Evolutionary conservation across 1,140 invertebrate genomes (phyloP).

Genomic region (Hyles euphorbiae): DNA sequence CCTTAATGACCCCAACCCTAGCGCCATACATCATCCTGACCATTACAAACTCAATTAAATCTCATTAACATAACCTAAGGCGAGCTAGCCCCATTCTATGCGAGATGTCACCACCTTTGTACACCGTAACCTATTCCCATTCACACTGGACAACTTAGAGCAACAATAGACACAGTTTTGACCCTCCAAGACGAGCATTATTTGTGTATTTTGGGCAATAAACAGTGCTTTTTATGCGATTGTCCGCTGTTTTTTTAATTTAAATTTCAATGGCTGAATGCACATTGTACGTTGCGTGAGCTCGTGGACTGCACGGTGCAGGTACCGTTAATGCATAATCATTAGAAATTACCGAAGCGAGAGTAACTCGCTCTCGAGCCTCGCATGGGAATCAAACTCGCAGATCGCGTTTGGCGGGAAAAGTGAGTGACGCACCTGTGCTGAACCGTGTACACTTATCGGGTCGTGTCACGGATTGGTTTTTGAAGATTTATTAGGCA

Average conservation of each 20-base stretch:
- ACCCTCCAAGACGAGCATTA: conserved; percentile 62
- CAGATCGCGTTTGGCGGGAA: conserved; percentile 49
- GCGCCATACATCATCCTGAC: conserved; percentile 53
- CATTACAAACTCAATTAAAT: conserved; percentile 74
- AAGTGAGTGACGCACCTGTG: conserved; percentile 27
- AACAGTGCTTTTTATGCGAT: conserved; percentile 73
- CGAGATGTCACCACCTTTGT: conserved; percentile 72
- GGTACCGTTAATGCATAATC: conserved; percentile 66
- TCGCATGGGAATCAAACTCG: conserved; percentile 49
- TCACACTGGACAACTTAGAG: conserved; percentile 60
- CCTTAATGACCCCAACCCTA: conserved; percentile 25
- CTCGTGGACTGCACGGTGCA: conserved; percentile 64
- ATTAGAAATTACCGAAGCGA: conserved; percentile 63
- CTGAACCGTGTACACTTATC: no score
- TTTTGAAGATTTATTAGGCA: conserved; percentile 23
- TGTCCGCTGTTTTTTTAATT: conserved; percentile 54
- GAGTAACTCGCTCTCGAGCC: conserved; percentile 32
- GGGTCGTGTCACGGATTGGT: no score
- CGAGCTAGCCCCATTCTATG: conserved; percentile 42
- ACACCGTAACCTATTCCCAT: conserved; percentile 55
- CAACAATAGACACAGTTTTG: conserved; percentile 62
- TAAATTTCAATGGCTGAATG: conserved; percentile 67
- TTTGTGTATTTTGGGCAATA: conserved; percentile 75
- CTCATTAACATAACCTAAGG: conserved; percentile 64
- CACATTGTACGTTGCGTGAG: conserved; percentile 69